phyloP scores from a whole-genome alignment of 2,113 vertebrate genomes.

The Geococcyx californianus region DNA sequence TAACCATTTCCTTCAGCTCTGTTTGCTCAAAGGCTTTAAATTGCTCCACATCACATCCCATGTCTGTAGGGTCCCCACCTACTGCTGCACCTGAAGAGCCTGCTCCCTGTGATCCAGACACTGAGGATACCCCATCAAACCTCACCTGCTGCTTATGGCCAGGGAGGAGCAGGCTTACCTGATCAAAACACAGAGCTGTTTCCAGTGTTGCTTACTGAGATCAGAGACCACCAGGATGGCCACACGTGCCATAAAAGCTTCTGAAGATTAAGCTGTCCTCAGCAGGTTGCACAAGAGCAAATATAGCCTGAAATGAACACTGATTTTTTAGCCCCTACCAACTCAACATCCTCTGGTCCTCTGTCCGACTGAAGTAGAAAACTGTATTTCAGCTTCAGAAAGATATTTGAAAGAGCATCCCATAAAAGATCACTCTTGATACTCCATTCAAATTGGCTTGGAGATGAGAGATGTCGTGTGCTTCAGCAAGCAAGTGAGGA shows the following conservation, averaged over 20 bases:
- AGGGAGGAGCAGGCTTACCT: background rate
- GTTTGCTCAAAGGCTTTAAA: background rate
- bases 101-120: fast-evolving
- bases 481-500: background rate
- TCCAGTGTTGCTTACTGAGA: background rate
- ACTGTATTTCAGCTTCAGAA: background rate
- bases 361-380: background rate
- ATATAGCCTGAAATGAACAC: background rate
- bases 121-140: background rate
- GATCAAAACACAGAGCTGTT: background rate
- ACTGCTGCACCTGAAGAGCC: background rate
- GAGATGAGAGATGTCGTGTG: background rate
- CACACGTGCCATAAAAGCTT: fast-evolving
- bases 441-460: background rate
- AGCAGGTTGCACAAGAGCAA: background rate
- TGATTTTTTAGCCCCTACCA: background rate
- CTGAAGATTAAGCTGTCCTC: background rate
- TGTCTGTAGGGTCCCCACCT: background rate
- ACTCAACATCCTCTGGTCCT: background rate
- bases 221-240: background rate
- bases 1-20: background rate
- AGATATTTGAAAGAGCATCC: background rate
- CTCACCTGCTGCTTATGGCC: background rate
- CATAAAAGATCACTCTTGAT: background rate
- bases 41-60: background rate